phyloP scores from a whole-genome alignment of 2,113 vertebrate species.

The Ornithorhynchus anatinus region DNA sequence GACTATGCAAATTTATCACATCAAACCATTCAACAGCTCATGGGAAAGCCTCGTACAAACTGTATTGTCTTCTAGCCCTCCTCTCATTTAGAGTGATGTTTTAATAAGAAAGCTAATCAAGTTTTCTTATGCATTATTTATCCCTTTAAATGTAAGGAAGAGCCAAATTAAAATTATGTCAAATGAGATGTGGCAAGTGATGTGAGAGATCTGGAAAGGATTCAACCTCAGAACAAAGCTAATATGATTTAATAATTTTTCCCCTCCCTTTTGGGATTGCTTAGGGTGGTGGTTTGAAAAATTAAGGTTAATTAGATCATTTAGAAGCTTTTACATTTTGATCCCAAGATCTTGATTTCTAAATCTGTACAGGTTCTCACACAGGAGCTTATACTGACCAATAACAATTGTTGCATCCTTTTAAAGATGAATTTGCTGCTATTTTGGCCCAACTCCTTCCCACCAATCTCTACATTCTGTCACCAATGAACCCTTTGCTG shows the following conservation, averaged over 20 bases:
- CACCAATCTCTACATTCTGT: not conserved
- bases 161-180: slow-evolving; percentile 66
- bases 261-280: slow-evolving; percentile 38
- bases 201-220: slow-evolving; percentile 66
- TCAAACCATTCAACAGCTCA: slow-evolving; percentile 88
- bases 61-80: slow-evolving; percentile 91
- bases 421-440: not conserved
- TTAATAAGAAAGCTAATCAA: slow-evolving; percentile 97
- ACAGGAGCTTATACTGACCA: not conserved
- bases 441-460: not conserved
- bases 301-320: slow-evolving; percentile 46
- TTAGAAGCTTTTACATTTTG: slow-evolving; percentile 27
- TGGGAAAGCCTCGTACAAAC: slow-evolving; percentile 93
- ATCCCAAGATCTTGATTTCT: slow-evolving; percentile 28
- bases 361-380: not conserved
- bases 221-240: slow-evolving; percentile 65
- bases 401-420: not conserved
- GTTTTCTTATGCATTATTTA: slow-evolving; percentile 84
- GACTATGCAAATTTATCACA: slow-evolving; percentile 99
- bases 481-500: not conserved
- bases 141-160: slow-evolving; percentile 71
- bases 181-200: slow-evolving; percentile 65
- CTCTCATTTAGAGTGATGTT: slow-evolving; percentile 92
- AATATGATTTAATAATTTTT: slow-evolving; percentile 65
- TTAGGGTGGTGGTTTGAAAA: slow-evolving; percentile 55